Evolutionary conservation across 1,140 invertebrate genomes (phyloP).

Genomic region (Papilio glaucus): DNA sequence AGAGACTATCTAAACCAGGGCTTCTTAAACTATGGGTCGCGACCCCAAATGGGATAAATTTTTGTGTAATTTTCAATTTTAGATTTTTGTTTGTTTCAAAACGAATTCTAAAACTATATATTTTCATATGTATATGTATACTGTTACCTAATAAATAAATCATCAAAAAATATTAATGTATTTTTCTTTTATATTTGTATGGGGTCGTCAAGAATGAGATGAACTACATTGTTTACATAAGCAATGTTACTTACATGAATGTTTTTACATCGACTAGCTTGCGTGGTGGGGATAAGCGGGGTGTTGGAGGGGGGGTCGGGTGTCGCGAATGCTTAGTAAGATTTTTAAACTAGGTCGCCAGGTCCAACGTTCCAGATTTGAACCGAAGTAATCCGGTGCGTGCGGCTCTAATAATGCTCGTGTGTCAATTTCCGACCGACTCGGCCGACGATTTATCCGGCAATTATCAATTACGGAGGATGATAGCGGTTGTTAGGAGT

Average conservation of each 20-base stretch:
- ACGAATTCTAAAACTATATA: no score
- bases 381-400: constrained; percentile 43
- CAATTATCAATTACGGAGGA: constrained; percentile 60
- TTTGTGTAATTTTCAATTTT: no score
- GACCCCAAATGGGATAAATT: no score
- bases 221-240: no score
- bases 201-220: no score
- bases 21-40: no score
- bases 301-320: neutral
- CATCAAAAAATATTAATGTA: no score
- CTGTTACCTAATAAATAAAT: no score
- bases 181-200: no score
- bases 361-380: constrained; percentile 20
- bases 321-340: neutral
- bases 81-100: no score
- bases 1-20: no score
- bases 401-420: constrained; percentile 40
- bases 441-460: constrained; percentile 57
- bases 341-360: constrained; percentile 20
- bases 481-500: neutral
- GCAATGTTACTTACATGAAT: neutral
- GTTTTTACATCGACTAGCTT: constrained; percentile 15
- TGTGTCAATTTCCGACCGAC: constrained; percentile 47
- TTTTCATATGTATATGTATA: no score
- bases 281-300: neutral